Conservation (phyloP, 1,140 invertebrate genomes). For the Drosophila varians region DNA sequence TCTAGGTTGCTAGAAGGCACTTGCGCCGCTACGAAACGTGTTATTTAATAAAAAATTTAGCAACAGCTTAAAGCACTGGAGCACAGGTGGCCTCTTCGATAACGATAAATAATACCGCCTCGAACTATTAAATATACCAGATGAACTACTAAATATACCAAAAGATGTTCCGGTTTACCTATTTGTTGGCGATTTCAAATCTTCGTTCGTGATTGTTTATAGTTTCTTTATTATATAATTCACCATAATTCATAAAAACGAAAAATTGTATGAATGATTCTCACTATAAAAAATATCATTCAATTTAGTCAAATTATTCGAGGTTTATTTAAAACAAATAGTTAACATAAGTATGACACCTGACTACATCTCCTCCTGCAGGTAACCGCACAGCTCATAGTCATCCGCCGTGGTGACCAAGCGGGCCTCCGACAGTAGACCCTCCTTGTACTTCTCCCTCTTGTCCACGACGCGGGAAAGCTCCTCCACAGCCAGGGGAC, state of each 20-base stretch:
- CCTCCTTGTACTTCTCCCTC: slow-evolving; percentile 85
- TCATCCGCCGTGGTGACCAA: slow-evolving; percentile 85
- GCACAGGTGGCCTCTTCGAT: no score
- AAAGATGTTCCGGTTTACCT: background rate
- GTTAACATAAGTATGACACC: slow-evolving; percentile 12
- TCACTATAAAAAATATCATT: background rate
- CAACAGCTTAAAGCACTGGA: slow-evolving; percentile 1
- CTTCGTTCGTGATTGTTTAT: no score
- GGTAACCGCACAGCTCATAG: slow-evolving; percentile 84
- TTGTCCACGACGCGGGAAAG: slow-evolving; percentile 87
- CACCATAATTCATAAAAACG: no score
- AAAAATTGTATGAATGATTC: no score
- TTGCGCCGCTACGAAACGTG: slow-evolving; percentile 27
- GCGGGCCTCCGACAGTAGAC: slow-evolving; percentile 85
- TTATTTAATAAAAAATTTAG: slow-evolving; percentile 22
- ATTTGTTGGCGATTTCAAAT: background rate
- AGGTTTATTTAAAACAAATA: slow-evolving; percentile 36
- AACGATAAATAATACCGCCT: no score
- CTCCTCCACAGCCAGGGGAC: slow-evolving; percentile 84
- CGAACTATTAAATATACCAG: no score
- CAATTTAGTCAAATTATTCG: slow-evolving; percentile 11
- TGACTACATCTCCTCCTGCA: slow-evolving; percentile 52
- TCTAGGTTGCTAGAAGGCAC: slow-evolving; percentile 28
- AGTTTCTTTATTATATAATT: no score
- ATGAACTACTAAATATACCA: no score